These are phyloP conservation scores for Megaleporinus macrocephalus DNA, from an alignment of 2,113 vertebrate genomes.

Conservation along the genomic window DNA sequence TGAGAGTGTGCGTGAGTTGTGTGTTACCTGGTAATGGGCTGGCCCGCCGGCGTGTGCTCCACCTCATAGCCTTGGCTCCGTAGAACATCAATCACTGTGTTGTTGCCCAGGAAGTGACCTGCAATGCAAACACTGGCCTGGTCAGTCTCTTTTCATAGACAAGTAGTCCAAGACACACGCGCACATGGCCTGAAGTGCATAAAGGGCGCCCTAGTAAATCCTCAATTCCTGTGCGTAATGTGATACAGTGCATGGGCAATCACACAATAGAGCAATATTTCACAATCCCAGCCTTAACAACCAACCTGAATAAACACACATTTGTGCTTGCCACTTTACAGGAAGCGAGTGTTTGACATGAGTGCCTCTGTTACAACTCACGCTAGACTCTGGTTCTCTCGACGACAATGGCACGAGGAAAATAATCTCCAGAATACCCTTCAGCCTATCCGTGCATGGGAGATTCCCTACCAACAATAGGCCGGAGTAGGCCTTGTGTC, in stretches of 20 bases:
- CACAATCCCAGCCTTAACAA: constrained; percentile 25
- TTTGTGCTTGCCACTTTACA: constrained; percentile 33
- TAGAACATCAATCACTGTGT: constrained; percentile 89
- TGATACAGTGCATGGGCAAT: constrained; percentile 10
- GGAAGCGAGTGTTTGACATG: constrained; percentile 39
- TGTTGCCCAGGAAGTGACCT: constrained; percentile 94
- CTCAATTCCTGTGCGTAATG: constrained; percentile 28
- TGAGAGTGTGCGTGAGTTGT: constrained; percentile 3
- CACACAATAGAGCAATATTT: constrained; percentile 45
- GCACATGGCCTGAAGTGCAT: constrained; percentile 15
- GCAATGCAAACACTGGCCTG: constrained; percentile 63
- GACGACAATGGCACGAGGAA: constrained; percentile 22
- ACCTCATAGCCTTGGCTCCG: constrained; percentile 85
- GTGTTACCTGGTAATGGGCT: constrained; percentile 78
- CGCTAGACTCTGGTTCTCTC: background rate
- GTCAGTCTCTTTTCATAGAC: constrained; percentile 28
- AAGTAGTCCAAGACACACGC: constrained; percentile 29
- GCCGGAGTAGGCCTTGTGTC: background rate
- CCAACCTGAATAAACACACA: constrained; percentile 35
- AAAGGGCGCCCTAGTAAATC: constrained; percentile 1
- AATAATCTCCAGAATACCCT: constrained; percentile 13
- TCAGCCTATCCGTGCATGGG: background rate
- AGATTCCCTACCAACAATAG: constrained; percentile 8
- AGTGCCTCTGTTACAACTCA: constrained; percentile 4
- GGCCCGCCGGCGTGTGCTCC: constrained; percentile 85